A percentile compares a stretch with the other conserved stretches of the same genome.
phyloP scores from a whole-genome alignment of 2,797 vertebrate species.

The Syngnathus acus region DNA sequence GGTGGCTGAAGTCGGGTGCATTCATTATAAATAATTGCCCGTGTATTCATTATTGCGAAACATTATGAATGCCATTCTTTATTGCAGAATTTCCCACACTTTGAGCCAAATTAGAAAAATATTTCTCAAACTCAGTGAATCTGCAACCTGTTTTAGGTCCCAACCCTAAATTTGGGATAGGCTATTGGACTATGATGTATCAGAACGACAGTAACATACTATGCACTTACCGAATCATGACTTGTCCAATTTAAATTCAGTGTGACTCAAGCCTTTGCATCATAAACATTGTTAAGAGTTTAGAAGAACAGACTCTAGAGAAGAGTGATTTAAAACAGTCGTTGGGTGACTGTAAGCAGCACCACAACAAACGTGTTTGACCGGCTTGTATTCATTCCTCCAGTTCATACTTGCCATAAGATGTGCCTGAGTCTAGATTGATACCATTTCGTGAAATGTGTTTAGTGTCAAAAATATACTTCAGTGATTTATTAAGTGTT shows the following conservation, averaged over 20 bases:
- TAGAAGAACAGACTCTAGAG: not conserved
- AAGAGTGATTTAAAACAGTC: not conserved
- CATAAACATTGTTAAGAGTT: not conserved
- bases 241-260: not conserved
- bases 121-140: not conserved
- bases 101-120: not conserved
- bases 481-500: not conserved
- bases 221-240: not conserved
- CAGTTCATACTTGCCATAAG: conserved; percentile 1
- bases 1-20: not conserved
- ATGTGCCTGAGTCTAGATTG: not conserved
- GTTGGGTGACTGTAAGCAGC: not conserved
- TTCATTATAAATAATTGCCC: not conserved
- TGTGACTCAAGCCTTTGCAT: not conserved
- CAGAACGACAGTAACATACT: not conserved
- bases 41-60: not conserved
- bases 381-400: not conserved
- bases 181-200: not conserved
- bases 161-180: not conserved
- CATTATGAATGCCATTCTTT: not conserved
- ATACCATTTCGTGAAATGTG: not conserved
- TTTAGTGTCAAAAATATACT: not conserved
- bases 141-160: not conserved
- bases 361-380: not conserved
- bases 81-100: not conserved